A percentile compares a stretch with the other conserved stretches of the same genome.
These are phyloP conservation scores for Pimpla rufipes DNA, from an alignment of 2,888 invertebrate species.

Conservation along the genomic window DNA sequence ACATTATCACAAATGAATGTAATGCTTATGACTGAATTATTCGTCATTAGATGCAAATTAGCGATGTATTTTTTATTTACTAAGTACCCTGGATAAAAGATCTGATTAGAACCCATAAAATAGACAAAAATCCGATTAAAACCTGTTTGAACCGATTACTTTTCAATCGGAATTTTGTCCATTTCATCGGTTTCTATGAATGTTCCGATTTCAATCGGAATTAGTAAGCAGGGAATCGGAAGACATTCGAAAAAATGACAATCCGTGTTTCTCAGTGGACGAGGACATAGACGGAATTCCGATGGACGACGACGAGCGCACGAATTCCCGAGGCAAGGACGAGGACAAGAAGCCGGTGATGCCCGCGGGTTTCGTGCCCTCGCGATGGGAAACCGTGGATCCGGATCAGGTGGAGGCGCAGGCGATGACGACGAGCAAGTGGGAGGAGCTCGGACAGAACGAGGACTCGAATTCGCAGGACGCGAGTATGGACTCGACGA, in stretches of 20 bases:
- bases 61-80: conserved; percentile 26
- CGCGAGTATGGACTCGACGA: conserved; percentile 85
- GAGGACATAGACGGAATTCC: conserved; percentile 93
- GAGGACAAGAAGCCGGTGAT: conserved; percentile 84
- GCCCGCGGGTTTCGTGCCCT: conserved; percentile 93
- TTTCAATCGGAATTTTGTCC: too few relatives aligned
- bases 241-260: not conserved
- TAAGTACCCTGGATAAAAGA: too few relatives aligned
- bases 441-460: conserved; percentile 91
- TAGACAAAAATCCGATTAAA: too few relatives aligned
- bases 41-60: too few relatives aligned
- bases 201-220: too few relatives aligned
- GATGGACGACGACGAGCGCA: conserved; percentile 86
- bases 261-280: conserved; percentile 86
- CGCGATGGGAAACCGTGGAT: conserved; percentile 98
- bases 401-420: conserved; percentile 93
- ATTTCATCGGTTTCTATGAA: too few relatives aligned
- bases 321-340: conserved; percentile 76
- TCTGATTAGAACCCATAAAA: too few relatives aligned
- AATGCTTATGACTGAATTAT: not conserved
- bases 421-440: conserved; percentile 95
- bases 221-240: not conserved
- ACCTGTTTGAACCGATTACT: too few relatives aligned
- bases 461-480: conserved; percentile 84
- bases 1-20: not conserved